Percentiles rank a stretch among this genome's conserved stretches.
phyloP scores from a whole-genome alignment of 1,140 invertebrate species.

The Solen grandis region DNA sequence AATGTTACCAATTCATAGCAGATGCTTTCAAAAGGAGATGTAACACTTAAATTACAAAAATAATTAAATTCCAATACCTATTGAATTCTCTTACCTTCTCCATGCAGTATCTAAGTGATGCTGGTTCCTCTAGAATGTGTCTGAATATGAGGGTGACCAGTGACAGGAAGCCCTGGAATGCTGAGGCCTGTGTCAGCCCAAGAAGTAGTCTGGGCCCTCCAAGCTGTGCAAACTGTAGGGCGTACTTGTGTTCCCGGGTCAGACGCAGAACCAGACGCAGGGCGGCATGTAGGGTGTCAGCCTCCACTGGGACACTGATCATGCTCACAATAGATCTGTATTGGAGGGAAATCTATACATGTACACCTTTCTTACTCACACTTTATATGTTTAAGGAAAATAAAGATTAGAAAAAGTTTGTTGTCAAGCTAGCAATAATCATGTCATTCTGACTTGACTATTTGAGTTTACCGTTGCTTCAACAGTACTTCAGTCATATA shows the following conservation, averaged over 20 bases:
- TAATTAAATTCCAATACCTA: background rate
- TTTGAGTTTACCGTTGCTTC: too few species aligned
- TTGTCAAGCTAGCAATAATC: too few species aligned
- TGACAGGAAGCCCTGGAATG: slow-evolving; percentile 90
- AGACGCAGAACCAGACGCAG: slow-evolving; percentile 89
- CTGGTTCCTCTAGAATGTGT: slow-evolving; percentile 91
- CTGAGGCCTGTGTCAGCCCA: slow-evolving; percentile 86
- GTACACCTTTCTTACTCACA: too few species aligned
- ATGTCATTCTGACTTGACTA: too few species aligned
- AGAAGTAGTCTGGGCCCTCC: slow-evolving; percentile 89
- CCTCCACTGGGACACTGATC: slow-evolving; percentile 87
- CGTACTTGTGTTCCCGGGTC: slow-evolving; percentile 89
- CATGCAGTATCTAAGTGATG: slow-evolving; percentile 89
- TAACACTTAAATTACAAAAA: too few species aligned
- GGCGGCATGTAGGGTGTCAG: slow-evolving; percentile 89
- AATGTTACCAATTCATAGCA: too few species aligned
- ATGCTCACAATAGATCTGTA: slow-evolving; percentile 87
- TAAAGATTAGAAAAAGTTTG: too few species aligned
- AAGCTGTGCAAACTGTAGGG: slow-evolving; percentile 87
- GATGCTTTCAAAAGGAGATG: too few species aligned
- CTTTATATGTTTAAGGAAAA: too few species aligned
- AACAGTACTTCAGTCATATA: too few species aligned
- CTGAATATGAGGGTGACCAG: slow-evolving; percentile 91
- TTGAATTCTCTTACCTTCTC: slow-evolving; percentile 84
- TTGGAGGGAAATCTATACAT: slow-evolving; percentile 2